These are phyloP conservation scores for Lasius fuliginosus DNA, from an alignment of 2,888 invertebrate genomes.

Conservation along the genomic window DNA sequence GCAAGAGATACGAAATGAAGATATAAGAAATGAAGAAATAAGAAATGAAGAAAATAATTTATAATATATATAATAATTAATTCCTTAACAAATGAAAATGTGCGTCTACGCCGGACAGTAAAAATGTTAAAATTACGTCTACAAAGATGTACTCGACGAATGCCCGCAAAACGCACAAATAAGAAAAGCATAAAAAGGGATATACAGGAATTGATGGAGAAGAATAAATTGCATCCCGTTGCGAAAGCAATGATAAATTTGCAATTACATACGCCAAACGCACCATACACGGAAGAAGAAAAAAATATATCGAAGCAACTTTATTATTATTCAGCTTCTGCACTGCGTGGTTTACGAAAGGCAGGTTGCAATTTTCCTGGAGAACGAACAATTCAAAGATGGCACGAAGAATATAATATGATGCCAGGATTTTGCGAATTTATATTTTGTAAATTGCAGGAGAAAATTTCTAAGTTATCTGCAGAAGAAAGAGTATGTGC, in stretches of 20 bases:
- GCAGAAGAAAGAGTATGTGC: not conserved
- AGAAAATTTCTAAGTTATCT: not conserved
- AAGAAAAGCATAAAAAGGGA: not conserved
- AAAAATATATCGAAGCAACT: not conserved
- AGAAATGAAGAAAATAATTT: not conserved
- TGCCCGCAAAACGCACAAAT: not conserved
- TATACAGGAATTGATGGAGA: not conserved
- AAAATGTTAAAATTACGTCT: not conserved
- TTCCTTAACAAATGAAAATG: not conserved
- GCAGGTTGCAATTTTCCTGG: not conserved
- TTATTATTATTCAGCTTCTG: conserved; percentile 1
- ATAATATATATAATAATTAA: not conserved
- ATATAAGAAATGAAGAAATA: no score
- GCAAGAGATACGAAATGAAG: not conserved
- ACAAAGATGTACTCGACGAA: not conserved
- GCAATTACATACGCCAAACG: not conserved
- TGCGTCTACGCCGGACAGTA: not conserved
- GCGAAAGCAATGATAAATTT: not conserved
- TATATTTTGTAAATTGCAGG: not conserved
- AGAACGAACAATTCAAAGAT: not conserved
- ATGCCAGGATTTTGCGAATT: conserved; percentile 10
- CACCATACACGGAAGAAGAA: conserved; percentile 1
- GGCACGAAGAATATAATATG: not conserved
- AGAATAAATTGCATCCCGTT: not conserved
- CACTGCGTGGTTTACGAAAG: not conserved